Conservation (phyloP, 2,888 invertebrate species). For the Pilophorus perplexus region DNA sequence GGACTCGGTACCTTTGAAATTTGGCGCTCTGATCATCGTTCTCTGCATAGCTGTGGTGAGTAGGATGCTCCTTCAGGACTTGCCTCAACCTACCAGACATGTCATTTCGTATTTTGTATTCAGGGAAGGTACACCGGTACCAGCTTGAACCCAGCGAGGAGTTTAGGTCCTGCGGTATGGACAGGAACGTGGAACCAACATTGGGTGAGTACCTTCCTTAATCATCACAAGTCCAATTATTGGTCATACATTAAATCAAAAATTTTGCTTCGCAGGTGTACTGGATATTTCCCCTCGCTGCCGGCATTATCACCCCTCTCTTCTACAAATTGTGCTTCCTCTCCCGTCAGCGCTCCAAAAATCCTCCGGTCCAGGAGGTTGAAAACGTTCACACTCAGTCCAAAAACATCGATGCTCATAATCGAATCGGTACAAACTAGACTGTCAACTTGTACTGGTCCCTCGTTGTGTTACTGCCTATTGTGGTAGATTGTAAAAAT, state of each 20-base stretch:
- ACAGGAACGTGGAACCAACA: conserved; percentile 64
- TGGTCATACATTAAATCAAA: too few relatives aligned
- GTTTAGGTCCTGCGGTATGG: conserved; percentile 70
- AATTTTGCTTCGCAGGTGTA: too few relatives aligned
- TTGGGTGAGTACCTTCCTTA: conserved; percentile 62
- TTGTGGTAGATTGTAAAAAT: too few relatives aligned
- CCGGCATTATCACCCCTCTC: conserved; percentile 53
- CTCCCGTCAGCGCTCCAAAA: too few relatives aligned
- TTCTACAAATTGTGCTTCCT: conserved; percentile 52
- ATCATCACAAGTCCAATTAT: background rate
- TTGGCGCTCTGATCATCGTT: conserved; percentile 52
- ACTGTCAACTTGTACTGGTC: too few relatives aligned
- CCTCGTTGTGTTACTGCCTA: too few relatives aligned
- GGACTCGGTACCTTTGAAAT: conserved; percentile 54
- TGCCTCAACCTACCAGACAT: too few relatives aligned
- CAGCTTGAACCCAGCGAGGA: conserved; percentile 70
- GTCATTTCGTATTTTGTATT: conserved; percentile 44
- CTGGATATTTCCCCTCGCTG: conserved; percentile 64
- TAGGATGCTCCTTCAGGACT: too few relatives aligned
- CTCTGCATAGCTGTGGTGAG: conserved; percentile 45
- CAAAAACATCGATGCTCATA: too few relatives aligned
- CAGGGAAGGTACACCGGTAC: conserved; percentile 71
- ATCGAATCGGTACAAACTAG: too few relatives aligned
- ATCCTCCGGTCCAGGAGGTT: too few relatives aligned
- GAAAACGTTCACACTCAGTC: too few relatives aligned